phyloP scores from a whole-genome alignment of 2,797 vertebrate species.

The Enteromius trimaculatus region DNA sequence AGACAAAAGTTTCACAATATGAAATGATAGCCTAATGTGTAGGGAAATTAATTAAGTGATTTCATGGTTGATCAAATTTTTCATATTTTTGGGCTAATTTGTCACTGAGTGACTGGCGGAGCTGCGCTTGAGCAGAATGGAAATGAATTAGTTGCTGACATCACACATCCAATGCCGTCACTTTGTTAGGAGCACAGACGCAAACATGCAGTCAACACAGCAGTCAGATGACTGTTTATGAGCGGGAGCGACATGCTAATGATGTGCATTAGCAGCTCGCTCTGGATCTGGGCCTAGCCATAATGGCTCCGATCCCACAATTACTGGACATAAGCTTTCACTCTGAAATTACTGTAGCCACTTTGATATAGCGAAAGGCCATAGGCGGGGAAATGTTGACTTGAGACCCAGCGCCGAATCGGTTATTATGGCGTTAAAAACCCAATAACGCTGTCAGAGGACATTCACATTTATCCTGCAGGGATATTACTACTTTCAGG shows the following conservation, averaged over 20 bases:
- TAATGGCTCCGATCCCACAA: slow-evolving; percentile 37
- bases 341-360: slow-evolving; percentile 35
- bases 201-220: slow-evolving; percentile 34
- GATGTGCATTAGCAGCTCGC: slow-evolving; percentile 28
- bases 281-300: slow-evolving; percentile 12
- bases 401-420: background rate
- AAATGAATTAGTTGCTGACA: slow-evolving; percentile 50
- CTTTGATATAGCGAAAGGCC: slow-evolving; percentile 37
- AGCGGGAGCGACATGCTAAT: slow-evolving; percentile 25
- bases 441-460: slow-evolving; percentile 20
- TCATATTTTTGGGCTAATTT: slow-evolving; percentile 90
- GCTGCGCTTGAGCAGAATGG: slow-evolving; percentile 45
- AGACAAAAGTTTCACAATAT: slow-evolving; percentile 68
- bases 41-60: slow-evolving; percentile 90
- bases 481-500: slow-evolving; percentile 33
- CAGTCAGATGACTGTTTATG: background rate
- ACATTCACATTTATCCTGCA: slow-evolving; percentile 10
- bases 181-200: slow-evolving; percentile 15
- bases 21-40: slow-evolving; percentile 70
- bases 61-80: slow-evolving; percentile 83
- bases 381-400: slow-evolving; percentile 25
- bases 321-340: slow-evolving; percentile 37
- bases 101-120: slow-evolving; percentile 81
- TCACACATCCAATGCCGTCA: slow-evolving; percentile 28
- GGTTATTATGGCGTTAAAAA: slow-evolving; percentile 41